Base-by-base conservation (phyloP, 1,140 invertebrate genomes). In the Eufriesea mexicana region DNA sequence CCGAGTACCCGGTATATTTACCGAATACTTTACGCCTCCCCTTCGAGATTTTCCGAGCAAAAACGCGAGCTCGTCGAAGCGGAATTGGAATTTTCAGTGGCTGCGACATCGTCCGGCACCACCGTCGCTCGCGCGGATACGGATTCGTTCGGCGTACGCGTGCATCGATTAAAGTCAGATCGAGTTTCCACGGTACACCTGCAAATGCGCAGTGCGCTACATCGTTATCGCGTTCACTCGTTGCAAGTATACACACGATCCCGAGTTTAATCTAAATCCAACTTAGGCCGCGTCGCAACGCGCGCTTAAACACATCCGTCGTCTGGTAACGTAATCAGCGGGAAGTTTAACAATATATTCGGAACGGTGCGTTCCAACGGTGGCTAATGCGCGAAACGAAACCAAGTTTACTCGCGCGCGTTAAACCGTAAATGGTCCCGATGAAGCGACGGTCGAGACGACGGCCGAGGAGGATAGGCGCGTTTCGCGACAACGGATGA, bases 191-290 rank as follows among this genome's bases (percentile, higher is more conserved):
- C 1, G 35, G 28, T 76, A 66, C 20, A 35, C 28, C 45, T 8
- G 35, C 35, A 20, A 59, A 59, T 35, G 54, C 55, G 55, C 55
- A 23, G 12, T 35, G 14, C 47, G 47, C 23, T 45, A 16, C 72
- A 57, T 47, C 25, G 75, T 77, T 77, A 67, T 42, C 61, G 23
- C 75, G 75, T 25, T 77, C 20, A 16, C 62, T 77, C 28, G 49
- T 78, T 67, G n/a, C 16, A 55, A 67, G 61, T n/a, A 45, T 35
- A 35, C 35, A 35, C n/a, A 20, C 47, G 35, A 45, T 42, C 35
- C 49, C 51, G 18, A 45, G 51, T 57, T 68, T 45, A 57, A 78
- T 59, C 76, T 23, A 55, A 78, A 67, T 78, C 25, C 51, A 23
- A 25, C 35, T 68, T 78, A 57, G 47, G 25, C 28, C 16, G 28